Evolutionary conservation across 2,113 vertebrate species (phyloP).

Genomic region (Rhadina sibilatrix): DNA sequence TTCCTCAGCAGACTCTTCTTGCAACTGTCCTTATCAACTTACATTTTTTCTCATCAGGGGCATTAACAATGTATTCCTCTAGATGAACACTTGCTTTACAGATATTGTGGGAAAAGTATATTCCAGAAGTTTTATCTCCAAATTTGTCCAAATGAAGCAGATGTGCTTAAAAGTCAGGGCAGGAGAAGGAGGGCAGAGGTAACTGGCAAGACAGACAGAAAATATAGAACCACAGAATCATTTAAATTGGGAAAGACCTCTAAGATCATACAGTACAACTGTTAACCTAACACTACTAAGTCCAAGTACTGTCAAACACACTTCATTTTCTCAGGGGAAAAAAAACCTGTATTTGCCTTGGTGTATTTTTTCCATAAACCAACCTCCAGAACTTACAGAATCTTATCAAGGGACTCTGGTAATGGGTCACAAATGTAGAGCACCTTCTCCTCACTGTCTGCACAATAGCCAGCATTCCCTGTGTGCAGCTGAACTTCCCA

Average conservation of each 20-base stretch:
- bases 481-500: background rate
- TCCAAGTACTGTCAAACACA: background rate
- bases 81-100: background rate
- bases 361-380: background rate
- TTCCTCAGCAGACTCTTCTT: background rate
- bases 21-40: background rate
- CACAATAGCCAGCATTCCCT: background rate
- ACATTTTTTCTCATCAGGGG: background rate
- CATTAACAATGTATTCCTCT: background rate
- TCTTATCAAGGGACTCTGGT: background rate
- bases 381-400: background rate
- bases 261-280: background rate
- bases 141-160: background rate
- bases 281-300: background rate
- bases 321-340: background rate
- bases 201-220: background rate
- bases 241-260: background rate
- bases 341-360: background rate
- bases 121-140: background rate
- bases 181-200: background rate
- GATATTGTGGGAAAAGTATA: background rate
- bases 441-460: background rate
- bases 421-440: background rate
- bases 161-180: background rate
- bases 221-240: background rate